Percentiles rank a stretch among this genome's conserved stretches.
Conservation (phyloP, 53 echinoderm and acorn worm genomes). For the Mesocentrotus franciscanus region DNA sequence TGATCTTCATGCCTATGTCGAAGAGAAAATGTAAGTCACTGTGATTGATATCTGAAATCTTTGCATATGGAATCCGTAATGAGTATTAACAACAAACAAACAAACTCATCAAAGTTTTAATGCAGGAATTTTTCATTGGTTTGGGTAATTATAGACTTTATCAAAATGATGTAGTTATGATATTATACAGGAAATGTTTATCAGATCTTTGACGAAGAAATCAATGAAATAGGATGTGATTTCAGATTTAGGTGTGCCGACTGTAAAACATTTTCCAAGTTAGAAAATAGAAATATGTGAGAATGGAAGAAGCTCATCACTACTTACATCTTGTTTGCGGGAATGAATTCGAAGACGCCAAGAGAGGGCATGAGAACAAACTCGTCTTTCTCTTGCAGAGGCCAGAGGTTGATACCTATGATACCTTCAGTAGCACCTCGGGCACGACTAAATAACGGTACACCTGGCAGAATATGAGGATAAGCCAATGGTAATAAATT, state of each 20-base stretch:
- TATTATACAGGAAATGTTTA: too few species aligned
- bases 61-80: not conserved
- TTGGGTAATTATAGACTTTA: too few species aligned
- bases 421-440: slow-evolving; percentile 49
- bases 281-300: too few species aligned
- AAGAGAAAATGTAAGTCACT: not conserved
- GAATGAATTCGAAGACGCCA: slow-evolving; percentile 59
- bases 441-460: not conserved
- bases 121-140: too few species aligned
- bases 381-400: slow-evolving; percentile 38
- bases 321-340: slow-evolving; percentile 61
- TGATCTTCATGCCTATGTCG: not conserved
- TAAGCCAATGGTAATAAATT: not conserved
- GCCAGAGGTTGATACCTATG: slow-evolving; percentile 59
- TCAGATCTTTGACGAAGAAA: too few species aligned
- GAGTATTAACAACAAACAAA: not conserved
- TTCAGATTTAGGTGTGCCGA: too few species aligned
- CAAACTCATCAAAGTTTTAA: not conserved
- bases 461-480: not conserved
- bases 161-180: too few species aligned
- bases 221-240: too few species aligned
- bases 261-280: too few species aligned
- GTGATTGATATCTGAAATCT: not conserved
- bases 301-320: not conserved
- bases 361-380: slow-evolving; percentile 13